phyloP scores from a whole-genome alignment of 2,797 vertebrate species.

The Micromesistius poutassou region DNA sequence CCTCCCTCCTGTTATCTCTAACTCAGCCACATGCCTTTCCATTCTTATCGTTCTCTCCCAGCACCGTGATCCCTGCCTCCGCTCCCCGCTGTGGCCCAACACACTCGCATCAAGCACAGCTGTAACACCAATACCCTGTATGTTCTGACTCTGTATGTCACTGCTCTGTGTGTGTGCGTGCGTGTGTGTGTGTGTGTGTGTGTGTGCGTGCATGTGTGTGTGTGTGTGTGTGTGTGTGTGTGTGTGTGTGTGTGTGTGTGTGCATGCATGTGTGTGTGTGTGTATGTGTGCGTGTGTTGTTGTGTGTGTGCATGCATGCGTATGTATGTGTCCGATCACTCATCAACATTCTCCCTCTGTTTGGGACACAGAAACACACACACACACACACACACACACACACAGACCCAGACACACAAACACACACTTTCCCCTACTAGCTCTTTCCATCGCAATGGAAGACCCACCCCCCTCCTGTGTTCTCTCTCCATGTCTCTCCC shows the following conservation, averaged over 20 bases:
- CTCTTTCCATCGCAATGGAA: conserved; percentile 38
- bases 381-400: conserved; percentile 29
- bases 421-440: conserved; percentile 28
- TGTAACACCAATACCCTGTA: too few species aligned
- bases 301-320: too few species aligned
- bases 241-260: neutral
- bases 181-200: neutral
- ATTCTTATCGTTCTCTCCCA: conserved; percentile 29
- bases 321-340: conserved; percentile 21
- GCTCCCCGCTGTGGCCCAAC: neutral
- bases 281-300: neutral
- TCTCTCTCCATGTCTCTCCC: conserved; percentile 26
- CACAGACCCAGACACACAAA: conserved; percentile 28
- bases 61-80: conserved; percentile 40
- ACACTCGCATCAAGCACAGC: neutral
- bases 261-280: neutral
- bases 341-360: conserved; percentile 50
- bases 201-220: neutral
- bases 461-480: conserved; percentile 46
- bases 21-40: conserved; percentile 6
- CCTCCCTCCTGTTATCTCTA: conserved; percentile 46
- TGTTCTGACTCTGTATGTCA: neutral
- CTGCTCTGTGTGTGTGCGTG: neutral
- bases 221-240: conserved; percentile 2
- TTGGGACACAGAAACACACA: conserved; percentile 29